These are phyloP conservation scores for Zootermopsis nevadensis DNA, from an alignment of 2,888 invertebrate genomes.

Conservation along the genomic window DNA sequence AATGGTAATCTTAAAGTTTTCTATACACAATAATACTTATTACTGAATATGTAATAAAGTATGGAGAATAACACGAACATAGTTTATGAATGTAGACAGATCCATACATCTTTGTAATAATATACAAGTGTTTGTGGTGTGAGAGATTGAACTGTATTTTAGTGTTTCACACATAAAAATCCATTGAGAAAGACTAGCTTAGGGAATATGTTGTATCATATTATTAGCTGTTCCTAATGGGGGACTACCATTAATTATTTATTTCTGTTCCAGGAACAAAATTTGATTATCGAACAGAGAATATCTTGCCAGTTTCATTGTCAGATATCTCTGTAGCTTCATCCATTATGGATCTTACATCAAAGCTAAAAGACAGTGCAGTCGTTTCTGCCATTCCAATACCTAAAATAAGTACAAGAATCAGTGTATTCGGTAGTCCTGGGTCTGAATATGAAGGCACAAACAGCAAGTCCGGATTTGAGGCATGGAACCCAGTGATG, in stretches of 20 bases:
- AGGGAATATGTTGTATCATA: not conserved
- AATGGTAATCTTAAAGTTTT: too few species aligned
- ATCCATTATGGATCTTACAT: constrained; percentile 61
- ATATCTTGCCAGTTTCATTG: constrained; percentile 46
- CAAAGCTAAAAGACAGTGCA: constrained; percentile 61
- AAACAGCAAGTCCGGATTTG: not conserved
- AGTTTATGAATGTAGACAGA: too few species aligned
- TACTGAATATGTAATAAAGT: too few species aligned
- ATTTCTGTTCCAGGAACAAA: constrained; percentile 41
- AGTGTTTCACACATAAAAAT: too few species aligned
- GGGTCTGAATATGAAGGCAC: constrained; percentile 11
- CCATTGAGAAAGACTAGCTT: too few species aligned
- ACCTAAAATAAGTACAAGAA: constrained; percentile 56
- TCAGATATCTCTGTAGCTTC: constrained; percentile 46
- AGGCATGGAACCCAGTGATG: constrained; percentile 55
- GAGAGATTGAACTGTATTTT: too few species aligned
- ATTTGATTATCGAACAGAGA: constrained; percentile 28
- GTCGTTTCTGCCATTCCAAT: constrained; percentile 61
- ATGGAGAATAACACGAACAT: too few species aligned
- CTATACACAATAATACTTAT: too few species aligned
- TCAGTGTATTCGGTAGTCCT: constrained; percentile 10
- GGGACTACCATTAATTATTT: not conserved
- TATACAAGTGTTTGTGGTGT: too few species aligned
- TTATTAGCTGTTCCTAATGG: not conserved
- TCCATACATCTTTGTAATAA: too few species aligned